These are phyloP conservation scores for Deilephila elpenor DNA, from an alignment of 2,888 invertebrate genomes.

Conservation along the genomic window DNA sequence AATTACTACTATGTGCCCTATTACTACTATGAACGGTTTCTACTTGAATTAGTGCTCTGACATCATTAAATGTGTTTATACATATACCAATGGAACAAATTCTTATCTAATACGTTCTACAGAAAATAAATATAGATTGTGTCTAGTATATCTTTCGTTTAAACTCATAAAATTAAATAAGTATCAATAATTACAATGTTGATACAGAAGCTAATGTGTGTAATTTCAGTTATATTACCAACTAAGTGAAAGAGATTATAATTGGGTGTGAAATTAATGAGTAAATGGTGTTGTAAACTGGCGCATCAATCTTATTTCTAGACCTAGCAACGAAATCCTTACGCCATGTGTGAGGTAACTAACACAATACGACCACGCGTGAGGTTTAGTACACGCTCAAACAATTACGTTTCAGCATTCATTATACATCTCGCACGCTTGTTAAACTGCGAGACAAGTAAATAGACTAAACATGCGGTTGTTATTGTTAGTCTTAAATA, in stretches of 20 bases:
- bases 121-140: no score
- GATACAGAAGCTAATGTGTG: not conserved
- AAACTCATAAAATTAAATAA: no score
- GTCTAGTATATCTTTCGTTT: no score
- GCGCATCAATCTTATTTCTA: constrained; percentile 10
- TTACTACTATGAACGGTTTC: not conserved
- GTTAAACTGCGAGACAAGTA: constrained; percentile 6
- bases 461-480: not conserved
- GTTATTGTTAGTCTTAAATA: not conserved
- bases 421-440: not conserved
- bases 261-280: constrained; percentile 13
- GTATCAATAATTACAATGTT: not conserved
- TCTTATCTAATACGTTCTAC: no score
- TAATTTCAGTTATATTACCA: not conserved
- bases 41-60: no score
- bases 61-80: no score
- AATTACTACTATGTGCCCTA: not conserved
- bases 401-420: constrained; percentile 15
- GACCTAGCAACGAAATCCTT: constrained; percentile 15
- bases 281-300: constrained; percentile 1
- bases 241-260: not conserved
- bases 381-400: not conserved
- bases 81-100: no score
- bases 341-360: constrained; percentile 9
- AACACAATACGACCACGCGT: constrained; percentile 4